phyloP scores from a whole-genome alignment of 1,140 invertebrate genomes.

The Kradibia gibbosae region DNA sequence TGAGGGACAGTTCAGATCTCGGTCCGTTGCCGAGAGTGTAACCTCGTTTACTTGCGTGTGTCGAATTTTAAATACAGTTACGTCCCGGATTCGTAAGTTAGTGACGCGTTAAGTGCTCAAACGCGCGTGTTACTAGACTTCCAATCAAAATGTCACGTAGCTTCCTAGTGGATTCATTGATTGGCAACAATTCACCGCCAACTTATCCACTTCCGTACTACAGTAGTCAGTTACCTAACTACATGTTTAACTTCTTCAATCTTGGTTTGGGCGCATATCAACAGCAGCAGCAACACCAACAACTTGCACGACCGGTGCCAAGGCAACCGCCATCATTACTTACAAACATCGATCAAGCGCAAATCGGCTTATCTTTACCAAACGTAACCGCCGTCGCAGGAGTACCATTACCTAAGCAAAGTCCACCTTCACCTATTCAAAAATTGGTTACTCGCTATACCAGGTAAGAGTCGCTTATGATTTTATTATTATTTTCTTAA shows the following conservation, averaged over 20 bases:
- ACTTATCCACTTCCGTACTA: constrained; percentile 66
- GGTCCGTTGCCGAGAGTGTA: constrained; percentile 53
- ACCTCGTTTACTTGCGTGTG: constrained; percentile 18
- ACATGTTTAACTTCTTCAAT: constrained; percentile 70
- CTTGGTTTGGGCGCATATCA: constrained; percentile 58
- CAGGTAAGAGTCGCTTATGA: background rate
- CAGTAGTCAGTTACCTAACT: constrained; percentile 63
- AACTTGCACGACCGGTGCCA: constrained; percentile 62
- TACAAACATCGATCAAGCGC: background rate
- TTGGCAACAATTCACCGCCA: constrained; percentile 75
- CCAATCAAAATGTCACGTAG: constrained; percentile 79
- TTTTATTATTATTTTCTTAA: too few species aligned
- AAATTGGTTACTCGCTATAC: background rate
- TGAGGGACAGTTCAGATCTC: constrained; percentile 58
- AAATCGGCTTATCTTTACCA: background rate
- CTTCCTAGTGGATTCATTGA: constrained; percentile 83
- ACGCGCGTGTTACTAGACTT: background rate
- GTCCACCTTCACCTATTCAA: background rate
- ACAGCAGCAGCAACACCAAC: constrained; percentile 31
- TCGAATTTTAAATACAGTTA: background rate
- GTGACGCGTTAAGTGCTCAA: background rate
- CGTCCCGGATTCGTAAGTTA: background rate
- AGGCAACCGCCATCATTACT: constrained; percentile 56
- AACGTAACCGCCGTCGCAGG: background rate
- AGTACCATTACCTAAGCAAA: background rate